Base-by-base conservation (phyloP, 1,140 invertebrate genomes). In the Drosophila orosa region DNA sequence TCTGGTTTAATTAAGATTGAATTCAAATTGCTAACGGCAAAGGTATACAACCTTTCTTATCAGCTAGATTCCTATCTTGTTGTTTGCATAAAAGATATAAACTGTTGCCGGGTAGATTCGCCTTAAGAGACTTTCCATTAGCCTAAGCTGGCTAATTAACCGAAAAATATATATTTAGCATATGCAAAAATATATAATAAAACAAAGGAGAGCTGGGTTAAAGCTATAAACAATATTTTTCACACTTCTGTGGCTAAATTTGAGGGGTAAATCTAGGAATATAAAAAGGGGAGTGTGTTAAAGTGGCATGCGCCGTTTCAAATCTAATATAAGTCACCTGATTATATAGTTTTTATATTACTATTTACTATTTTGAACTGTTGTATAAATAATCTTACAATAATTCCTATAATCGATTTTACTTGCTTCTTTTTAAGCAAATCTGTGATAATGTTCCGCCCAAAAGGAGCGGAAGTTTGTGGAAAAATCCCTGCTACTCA, bases 401-500 rank as follows among this genome's bases (percentile, higher is more conserved):
- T 29, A 29, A 19, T 29, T 29, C n/a, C 5, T 6, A 7, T 54
- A 6, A 22, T 35, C 5, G 13, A 35, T 35, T 22, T 9, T 3
- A 24, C 19, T 35, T 24, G 8, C 19, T 3, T 8, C 29, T 29
- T 29, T 29, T 7, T 19, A 29, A 5, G 13, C 25, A 54, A 54
- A 35, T 54, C 31, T 35, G 19, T 3, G 31, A 35, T 24, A 54
- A 35, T 54, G 13, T 9, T 52, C 17, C 29, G 5, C 12, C 1
- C 3, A 7, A 13, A 50, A 19, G 17, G 1, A 19, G 25, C 13
- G 9, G 5, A 37, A 24, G 35, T 47, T 35, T n/a, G 37, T 17
- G 17, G 6, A n/a, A 74, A 74, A 86, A 76, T 62, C 69, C 73
- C 69, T 59, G 77, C 73, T 71, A 91, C 92, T 92, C 74, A 92